Evolutionary conservation across 2,113 vertebrate genomes (phyloP).

Genomic region (Peromyscus polionotus): DNA sequence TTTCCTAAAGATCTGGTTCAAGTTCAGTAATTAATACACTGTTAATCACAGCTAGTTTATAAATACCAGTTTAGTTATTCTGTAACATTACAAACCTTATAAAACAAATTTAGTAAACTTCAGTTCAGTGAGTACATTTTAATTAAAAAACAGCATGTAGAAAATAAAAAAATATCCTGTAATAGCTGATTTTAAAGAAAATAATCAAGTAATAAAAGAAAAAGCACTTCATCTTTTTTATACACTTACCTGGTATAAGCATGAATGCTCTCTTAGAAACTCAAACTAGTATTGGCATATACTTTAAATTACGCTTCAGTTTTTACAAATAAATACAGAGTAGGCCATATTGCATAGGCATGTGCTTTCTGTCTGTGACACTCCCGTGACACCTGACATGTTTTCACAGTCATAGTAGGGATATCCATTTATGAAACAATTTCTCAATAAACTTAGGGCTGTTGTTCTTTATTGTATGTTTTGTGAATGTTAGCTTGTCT

Average conservation of each 20-base stretch:
- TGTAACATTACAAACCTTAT: conserved; percentile 90
- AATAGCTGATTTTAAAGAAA: conserved; percentile 88
- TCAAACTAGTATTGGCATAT: conserved; percentile 86
- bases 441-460: conserved; percentile 70
- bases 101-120: conserved; percentile 90
- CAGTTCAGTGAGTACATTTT: conserved; percentile 89
- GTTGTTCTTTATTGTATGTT: not conserved
- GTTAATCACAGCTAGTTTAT: conserved; percentile 90
- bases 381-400: conserved; percentile 87
- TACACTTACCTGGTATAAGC: conserved; percentile 87
- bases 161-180: conserved; percentile 91
- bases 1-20: conserved; percentile 87
- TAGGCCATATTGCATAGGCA: conserved; percentile 95
- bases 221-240: conserved; percentile 89
- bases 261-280: conserved; percentile 84
- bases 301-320: conserved; percentile 87
- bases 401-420: conserved; percentile 89
- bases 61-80: conserved; percentile 88
- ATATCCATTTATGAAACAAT: conserved; percentile 80
- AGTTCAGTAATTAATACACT: conserved; percentile 89
- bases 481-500: not conserved
- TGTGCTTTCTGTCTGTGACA: conserved; percentile 90
- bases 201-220: conserved; percentile 87
- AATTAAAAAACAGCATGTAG: conserved; percentile 90
- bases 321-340: conserved; percentile 94